Base-by-base conservation (phyloP, 2,113 vertebrate genomes). In the Forbesichthys agassizii region DNA sequence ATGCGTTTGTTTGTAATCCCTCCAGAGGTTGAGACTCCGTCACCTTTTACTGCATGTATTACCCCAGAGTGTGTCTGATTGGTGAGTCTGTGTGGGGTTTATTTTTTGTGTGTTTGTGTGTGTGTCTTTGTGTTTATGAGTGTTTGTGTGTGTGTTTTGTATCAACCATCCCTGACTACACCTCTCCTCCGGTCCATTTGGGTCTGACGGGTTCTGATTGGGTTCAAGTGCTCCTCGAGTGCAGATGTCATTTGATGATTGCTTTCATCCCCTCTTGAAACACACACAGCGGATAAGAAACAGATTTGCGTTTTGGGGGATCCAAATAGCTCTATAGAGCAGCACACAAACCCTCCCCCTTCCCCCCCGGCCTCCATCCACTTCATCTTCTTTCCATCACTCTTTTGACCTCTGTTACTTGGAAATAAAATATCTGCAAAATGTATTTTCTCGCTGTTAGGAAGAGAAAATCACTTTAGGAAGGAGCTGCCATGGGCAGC, bases 171-270 rank as follows among this genome's bases (percentile, higher is more conserved):
- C 54, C 83, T 74, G 68, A 27, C 69, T 69, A 60, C 72, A 72
- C 65, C 59, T 62, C 75, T 81, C 71, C 67, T 73, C 72, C 77
- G 88, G 85, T 85, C 87, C 81, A 86, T 88, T 88, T 86, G 71
- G 72, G 73, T 75, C 82, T 85, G 85, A 86, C 73, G 13, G 80
- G 42, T 80, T 68, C 68, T 84, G 86, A 91, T 88, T 88, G 86
- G 85, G 85, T 88, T 89, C 88, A 89, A 88, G 83, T 75, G 78
- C 80, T 84, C 64, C 78, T 72, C 27, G 54, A 79, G 81, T 79
- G 65, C 78, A 80, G 88, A 89, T 87, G 81, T 83, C 66, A 77
- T 87, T 83, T 80, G 69, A 88, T 88, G 85, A 88, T 87, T 88
- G 85, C 78, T 82, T 88, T 88, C 78, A 83, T 79, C 77, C 85